Evolutionary conservation across 2,113 vertebrate species (phyloP).

Genomic region (Gulo gulo): DNA sequence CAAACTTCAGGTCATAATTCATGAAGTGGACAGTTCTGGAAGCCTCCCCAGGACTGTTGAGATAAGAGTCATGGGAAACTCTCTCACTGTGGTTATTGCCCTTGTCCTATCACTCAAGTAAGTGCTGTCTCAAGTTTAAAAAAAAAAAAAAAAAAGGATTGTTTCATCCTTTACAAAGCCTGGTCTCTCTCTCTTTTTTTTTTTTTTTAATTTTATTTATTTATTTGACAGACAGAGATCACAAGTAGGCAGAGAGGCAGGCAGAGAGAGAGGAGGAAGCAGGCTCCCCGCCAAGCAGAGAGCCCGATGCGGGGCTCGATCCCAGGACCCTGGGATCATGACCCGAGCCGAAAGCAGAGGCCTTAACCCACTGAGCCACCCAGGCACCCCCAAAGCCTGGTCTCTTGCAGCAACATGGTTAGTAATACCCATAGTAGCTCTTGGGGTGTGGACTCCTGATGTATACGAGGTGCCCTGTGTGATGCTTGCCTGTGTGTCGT

Average conservation of each 20-base stretch:
- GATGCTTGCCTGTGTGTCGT: neutral
- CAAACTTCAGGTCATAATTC: neutral
- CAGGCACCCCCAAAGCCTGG: neutral
- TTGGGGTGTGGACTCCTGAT: neutral
- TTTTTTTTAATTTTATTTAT: too few relatives aligned
- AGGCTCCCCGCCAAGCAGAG: too few relatives aligned
- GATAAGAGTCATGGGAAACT: neutral
- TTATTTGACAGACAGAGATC: too few relatives aligned
- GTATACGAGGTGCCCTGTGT: rapidly evolving
- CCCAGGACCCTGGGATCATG: too few relatives aligned
- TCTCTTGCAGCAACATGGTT: neutral
- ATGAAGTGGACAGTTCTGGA: neutral
- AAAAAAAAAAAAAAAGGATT: neutral
- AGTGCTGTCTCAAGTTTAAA: neutral
- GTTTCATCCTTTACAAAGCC: neutral
- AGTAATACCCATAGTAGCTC: neutral
- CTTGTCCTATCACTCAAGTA: neutral
- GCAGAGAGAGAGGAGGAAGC: too few relatives aligned
- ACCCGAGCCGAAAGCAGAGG: too few relatives aligned
- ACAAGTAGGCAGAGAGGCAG: too few relatives aligned
- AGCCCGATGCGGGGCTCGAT: too few relatives aligned
- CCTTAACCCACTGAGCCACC: too few relatives aligned
- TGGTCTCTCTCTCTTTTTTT: too few relatives aligned
- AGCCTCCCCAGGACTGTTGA: neutral
- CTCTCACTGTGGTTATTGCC: neutral